Conservation (phyloP, 2,113 vertebrate genomes). For the Muscicapa adusta region DNA sequence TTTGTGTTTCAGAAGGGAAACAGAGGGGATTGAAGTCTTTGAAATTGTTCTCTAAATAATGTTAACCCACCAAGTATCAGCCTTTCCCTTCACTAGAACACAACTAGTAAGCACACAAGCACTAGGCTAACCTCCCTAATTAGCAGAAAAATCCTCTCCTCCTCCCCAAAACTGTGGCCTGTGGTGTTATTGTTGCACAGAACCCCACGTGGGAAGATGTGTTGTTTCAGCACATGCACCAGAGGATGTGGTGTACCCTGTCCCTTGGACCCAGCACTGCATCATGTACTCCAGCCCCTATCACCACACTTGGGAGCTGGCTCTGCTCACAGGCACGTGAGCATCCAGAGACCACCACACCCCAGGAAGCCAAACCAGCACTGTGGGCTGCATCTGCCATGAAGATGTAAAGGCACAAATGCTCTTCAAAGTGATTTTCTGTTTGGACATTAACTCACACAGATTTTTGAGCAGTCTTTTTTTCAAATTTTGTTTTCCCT, state of each 20-base stretch:
- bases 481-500: neutral
- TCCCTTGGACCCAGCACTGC: fast-evolving
- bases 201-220: fast-evolving
- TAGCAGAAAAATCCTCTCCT: neutral
- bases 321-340: neutral
- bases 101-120: neutral
- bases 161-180: neutral
- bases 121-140: neutral
- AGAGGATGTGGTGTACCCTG: fast-evolving
- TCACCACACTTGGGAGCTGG: neutral
- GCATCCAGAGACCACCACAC: neutral
- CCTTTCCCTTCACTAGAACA: neutral
- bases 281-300: fast-evolving
- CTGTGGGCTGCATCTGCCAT: fast-evolving
- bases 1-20: neutral
- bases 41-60: neutral
- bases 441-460: fast-evolving
- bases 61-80: neutral
- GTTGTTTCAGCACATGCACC: fast-evolving
- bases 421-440: neutral
- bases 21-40: neutral
- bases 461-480: neutral
- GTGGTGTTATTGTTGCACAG: fast-evolving
- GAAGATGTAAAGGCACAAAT: neutral
- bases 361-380: neutral